phyloP scores from a whole-genome alignment of 2,888 invertebrate species.

The Limnephilus marmoratus region DNA sequence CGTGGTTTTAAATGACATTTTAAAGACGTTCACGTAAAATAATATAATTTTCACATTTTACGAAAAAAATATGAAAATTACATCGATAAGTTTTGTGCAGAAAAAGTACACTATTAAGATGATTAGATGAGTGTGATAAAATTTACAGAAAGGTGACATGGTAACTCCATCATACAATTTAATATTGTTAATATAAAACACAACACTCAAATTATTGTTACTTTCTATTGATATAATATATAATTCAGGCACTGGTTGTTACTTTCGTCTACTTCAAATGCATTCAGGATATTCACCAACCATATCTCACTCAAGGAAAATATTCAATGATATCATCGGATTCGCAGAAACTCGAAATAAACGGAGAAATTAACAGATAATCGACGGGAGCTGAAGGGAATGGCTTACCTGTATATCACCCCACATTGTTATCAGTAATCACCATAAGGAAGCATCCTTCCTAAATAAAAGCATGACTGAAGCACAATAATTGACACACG shows the following conservation, averaged over 20 bases:
- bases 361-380: neutral
- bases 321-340: neutral
- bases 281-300: neutral
- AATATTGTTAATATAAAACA: neutral
- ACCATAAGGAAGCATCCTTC: constrained; percentile 62
- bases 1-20: neutral
- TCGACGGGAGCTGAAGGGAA: neutral
- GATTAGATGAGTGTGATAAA: neutral
- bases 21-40: neutral
- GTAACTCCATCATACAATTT: neutral
- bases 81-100: neutral
- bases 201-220: neutral
- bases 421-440: constrained; percentile 64
- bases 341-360: constrained; percentile 23
- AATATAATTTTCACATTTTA: neutral
- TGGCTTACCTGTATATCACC: constrained; percentile 65
- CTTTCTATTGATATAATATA: neutral
- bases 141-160: neutral
- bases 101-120: neutral
- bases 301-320: neutral
- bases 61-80: neutral
- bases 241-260: neutral
- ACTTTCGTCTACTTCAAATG: neutral
- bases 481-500: constrained; percentile 60
- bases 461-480: constrained; percentile 60